Percentiles rank a stretch among this genome's conserved stretches.
Evolutionary conservation across 2,797 vertebrate species (phyloP).

Genomic region (Sebastes cheni): DNA sequence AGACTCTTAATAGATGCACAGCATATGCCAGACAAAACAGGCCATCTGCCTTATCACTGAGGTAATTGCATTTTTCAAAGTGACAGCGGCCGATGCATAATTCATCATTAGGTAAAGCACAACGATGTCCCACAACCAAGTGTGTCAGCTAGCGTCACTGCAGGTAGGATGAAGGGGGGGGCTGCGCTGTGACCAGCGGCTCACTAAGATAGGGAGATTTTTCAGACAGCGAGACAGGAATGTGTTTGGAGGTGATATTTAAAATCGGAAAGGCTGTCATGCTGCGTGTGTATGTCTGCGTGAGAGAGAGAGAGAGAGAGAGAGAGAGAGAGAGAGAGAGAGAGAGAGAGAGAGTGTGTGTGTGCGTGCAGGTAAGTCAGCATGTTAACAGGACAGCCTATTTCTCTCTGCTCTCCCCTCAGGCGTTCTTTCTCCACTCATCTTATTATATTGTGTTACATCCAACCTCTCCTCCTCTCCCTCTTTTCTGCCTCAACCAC

Average conservation of each 20-base stretch:
- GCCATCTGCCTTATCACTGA: slow-evolving; percentile 81
- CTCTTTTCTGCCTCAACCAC: slow-evolving; percentile 32
- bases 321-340: background rate
- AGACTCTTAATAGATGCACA: slow-evolving; percentile 70
- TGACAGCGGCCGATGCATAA: slow-evolving; percentile 80
- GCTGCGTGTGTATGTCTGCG: slow-evolving; percentile 1
- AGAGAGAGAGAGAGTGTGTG: background rate
- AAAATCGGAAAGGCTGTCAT: slow-evolving; percentile 56
- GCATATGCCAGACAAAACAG: slow-evolving; percentile 80
- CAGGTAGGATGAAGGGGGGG: slow-evolving; percentile 46
- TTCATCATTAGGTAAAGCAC: slow-evolving; percentile 79
- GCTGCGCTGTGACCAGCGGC: slow-evolving; percentile 44
- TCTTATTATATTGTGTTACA: slow-evolving; percentile 64
- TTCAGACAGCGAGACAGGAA: slow-evolving; percentile 36
- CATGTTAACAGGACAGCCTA: slow-evolving; percentile 59
- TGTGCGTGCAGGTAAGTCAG: slow-evolving; percentile 33
- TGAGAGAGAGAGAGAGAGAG: background rate
- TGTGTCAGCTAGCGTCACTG: slow-evolving; percentile 59
- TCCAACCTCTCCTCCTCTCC: slow-evolving; percentile 44
- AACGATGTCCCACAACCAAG: slow-evolving; percentile 56
- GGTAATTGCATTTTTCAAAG: slow-evolving; percentile 81
- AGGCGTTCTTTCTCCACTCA: slow-evolving; percentile 55
- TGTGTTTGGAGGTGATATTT: slow-evolving; percentile 66
- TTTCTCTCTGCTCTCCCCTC: slow-evolving; percentile 52
- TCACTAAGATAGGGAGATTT: slow-evolving; percentile 40